Percentiles rank a stretch among this genome's conserved stretches.
Evolutionary conservation across 2,888 invertebrate species (phyloP).

Genomic region (Acleris cristana): DNA sequence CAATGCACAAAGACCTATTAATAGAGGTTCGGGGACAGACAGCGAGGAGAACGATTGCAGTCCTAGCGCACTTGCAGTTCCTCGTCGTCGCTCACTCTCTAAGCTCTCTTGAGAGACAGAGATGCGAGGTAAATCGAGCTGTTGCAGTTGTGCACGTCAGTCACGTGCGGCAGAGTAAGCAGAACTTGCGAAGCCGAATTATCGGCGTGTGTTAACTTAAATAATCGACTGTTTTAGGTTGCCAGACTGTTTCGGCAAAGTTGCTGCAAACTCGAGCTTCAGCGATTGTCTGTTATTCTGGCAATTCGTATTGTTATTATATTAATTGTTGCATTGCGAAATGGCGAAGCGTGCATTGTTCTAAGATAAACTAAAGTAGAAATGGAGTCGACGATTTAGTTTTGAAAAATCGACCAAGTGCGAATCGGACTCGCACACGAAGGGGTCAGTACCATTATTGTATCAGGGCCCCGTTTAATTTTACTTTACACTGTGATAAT

Average conservation of each 20-base stretch:
- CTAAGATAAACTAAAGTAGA: too few species aligned
- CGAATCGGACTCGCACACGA: too few species aligned
- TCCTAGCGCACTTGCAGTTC: slow-evolving; percentile 1
- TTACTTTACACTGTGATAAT: too few species aligned
- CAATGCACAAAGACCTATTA: slow-evolving; percentile 36
- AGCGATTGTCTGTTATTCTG: not conserved
- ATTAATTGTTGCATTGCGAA: not conserved
- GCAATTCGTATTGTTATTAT: not conserved
- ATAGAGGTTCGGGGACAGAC: slow-evolving; percentile 32
- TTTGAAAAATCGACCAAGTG: too few species aligned
- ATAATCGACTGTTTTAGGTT: slow-evolving; percentile 33
- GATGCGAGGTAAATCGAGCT: not conserved
- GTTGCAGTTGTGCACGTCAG: slow-evolving; percentile 29
- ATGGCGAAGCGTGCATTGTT: too few species aligned
- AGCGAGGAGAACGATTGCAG: slow-evolving; percentile 24
- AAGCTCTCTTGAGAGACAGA: not conserved
- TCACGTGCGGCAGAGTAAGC: slow-evolving; percentile 32
- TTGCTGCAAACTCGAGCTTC: not conserved
- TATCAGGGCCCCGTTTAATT: too few species aligned
- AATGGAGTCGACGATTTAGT: too few species aligned
- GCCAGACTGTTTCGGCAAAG: slow-evolving; percentile 13
- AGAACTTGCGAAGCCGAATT: slow-evolving; percentile 30
- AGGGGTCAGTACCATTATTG: too few species aligned
- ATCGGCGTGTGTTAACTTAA: slow-evolving; percentile 37
- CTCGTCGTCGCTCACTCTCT: slow-evolving; percentile 1